These are phyloP conservation scores for Anguilla japonica DNA, from an alignment of 2,113 vertebrate genomes.

Conservation along the genomic window DNA sequence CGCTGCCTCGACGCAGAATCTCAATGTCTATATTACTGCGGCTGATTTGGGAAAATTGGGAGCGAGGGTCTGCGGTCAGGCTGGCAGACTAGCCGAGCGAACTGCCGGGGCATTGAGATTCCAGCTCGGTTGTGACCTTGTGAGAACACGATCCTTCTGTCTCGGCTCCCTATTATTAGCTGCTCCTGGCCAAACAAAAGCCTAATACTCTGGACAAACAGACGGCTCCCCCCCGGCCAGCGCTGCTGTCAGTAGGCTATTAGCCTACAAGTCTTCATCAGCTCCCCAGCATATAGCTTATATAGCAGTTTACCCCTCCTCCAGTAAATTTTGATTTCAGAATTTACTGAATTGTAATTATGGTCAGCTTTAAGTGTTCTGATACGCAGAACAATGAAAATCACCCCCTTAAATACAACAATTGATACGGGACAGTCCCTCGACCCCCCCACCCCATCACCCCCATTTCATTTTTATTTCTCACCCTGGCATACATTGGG, in stretches of 20 bases:
- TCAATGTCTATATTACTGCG: background rate
- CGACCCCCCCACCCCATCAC: too few relatives aligned
- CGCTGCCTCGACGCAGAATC: background rate
- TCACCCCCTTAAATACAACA: too few relatives aligned
- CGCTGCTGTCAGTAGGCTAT: slow-evolving; percentile 23
- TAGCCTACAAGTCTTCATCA: slow-evolving; percentile 40
- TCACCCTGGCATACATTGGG: too few relatives aligned
- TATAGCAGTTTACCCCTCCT: slow-evolving; percentile 18
- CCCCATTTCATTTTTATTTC: too few relatives aligned
- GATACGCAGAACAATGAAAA: background rate
- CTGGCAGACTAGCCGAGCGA: slow-evolving; percentile 20
- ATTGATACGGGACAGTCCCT: too few relatives aligned
- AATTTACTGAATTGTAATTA: background rate
- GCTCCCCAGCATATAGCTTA: slow-evolving; percentile 24
- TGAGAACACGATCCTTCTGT: slow-evolving; percentile 48
- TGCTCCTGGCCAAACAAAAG: slow-evolving; percentile 55
- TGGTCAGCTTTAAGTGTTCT: background rate
- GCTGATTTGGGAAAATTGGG: background rate
- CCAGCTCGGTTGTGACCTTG: slow-evolving; percentile 52
- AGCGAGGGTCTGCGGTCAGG: slow-evolving; percentile 2
- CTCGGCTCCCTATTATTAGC: slow-evolving; percentile 49
- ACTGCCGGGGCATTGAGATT: slow-evolving; percentile 33
- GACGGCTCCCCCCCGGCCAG: slow-evolving; percentile 19
- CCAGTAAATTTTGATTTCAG: background rate
- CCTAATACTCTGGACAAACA: slow-evolving; percentile 62